phyloP scores from a whole-genome alignment of 2,888 invertebrate genomes.

The Andrena flavipes region DNA sequence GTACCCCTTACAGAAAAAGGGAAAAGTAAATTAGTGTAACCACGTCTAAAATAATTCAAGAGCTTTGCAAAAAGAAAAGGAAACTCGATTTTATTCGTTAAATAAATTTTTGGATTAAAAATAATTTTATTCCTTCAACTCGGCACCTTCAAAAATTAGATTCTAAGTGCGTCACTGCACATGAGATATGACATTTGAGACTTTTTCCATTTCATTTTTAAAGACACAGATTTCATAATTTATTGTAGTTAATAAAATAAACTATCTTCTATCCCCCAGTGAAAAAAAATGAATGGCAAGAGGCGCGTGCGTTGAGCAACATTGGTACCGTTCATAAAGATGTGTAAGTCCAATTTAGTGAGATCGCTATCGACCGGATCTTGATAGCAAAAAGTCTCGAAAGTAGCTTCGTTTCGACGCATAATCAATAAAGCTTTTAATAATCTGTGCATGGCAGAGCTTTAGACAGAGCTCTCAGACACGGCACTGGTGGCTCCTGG shows the following conservation, averaged over 20 bases:
- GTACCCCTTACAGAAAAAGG: too few species aligned
- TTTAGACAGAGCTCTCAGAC: slow-evolving; percentile 67
- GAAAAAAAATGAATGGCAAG: not conserved
- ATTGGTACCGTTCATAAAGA: not conserved
- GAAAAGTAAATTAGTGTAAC: too few species aligned
- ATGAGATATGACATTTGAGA: too few species aligned
- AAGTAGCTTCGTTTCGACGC: slow-evolving; percentile 50
- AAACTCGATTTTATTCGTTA: too few species aligned
- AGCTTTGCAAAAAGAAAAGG: too few species aligned
- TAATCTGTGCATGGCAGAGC: slow-evolving; percentile 72
- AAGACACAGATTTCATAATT: not conserved
- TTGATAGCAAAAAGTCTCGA: slow-evolving; percentile 15
- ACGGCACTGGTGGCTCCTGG: slow-evolving; percentile 78
- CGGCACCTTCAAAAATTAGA: too few species aligned
- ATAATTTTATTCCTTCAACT: too few species aligned
- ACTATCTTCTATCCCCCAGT: not conserved
- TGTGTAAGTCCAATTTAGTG: not conserved
- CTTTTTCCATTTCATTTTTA: too few species aligned
- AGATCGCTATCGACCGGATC: slow-evolving; percentile 1
- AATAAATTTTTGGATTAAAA: too few species aligned
- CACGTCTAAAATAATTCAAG: too few species aligned
- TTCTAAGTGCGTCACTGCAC: too few species aligned
- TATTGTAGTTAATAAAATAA: not conserved
- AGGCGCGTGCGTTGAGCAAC: not conserved
- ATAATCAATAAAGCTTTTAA: slow-evolving; percentile 66